Evolutionary conservation across 2,797 vertebrate species (phyloP).

Genomic region (Hydrolagus colliei): DNA sequence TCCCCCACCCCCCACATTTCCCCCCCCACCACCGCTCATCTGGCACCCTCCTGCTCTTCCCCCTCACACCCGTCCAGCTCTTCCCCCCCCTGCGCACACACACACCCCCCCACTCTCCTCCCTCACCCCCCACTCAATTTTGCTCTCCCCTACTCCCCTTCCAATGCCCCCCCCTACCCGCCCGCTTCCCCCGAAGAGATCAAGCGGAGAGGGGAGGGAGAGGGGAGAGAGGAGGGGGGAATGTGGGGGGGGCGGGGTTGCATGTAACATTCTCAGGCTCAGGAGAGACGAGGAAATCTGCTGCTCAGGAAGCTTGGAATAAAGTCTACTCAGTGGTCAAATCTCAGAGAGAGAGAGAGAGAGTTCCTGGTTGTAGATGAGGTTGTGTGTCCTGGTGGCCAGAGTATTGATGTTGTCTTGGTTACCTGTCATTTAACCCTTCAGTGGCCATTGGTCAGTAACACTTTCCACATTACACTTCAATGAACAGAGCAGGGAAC

Average conservation of each 20-base stretch:
- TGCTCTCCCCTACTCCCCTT: too few species aligned
- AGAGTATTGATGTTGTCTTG: constrained; percentile 1
- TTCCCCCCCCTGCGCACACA: too few species aligned
- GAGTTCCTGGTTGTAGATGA: not conserved
- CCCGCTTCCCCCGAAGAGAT: too few species aligned
- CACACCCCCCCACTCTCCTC: too few species aligned
- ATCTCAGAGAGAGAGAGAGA: not conserved
- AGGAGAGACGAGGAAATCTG: not conserved
- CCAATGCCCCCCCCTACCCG: too few species aligned
- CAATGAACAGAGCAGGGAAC: not conserved
- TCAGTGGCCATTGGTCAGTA: constrained; percentile 15
- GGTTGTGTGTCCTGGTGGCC: not conserved
- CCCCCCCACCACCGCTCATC: too few species aligned
- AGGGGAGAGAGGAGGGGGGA: not conserved
- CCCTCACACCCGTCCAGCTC: too few species aligned
- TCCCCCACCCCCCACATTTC: too few species aligned
- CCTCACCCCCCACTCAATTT: too few species aligned
- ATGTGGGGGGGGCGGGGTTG: too few species aligned
- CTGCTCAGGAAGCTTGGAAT: not conserved
- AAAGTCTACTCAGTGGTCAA: not conserved
- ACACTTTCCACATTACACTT: constrained; percentile 14
- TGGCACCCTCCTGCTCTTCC: too few species aligned
- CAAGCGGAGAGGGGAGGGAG: not conserved
- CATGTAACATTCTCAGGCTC: not conserved
- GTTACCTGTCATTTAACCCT: constrained; percentile 24